Percentiles rank a stretch among this genome's conserved stretches.
Conservation (phyloP, 37 sponge, comb jelly and placozoan species). For the Hexactinellida sp. region DNA sequence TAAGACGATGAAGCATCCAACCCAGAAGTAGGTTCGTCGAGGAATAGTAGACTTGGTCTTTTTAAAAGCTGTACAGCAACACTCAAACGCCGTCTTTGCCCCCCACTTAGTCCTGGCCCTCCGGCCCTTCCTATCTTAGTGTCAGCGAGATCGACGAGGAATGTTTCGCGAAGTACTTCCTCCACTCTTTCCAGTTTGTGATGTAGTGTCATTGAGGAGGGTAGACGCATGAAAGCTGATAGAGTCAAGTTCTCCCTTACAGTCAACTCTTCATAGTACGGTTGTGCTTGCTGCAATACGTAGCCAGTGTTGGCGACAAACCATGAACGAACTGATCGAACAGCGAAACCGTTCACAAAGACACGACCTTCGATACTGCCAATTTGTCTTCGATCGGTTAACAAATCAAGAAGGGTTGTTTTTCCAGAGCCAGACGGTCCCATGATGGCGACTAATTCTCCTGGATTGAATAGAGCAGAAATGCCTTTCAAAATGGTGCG, state of each 20-base stretch:
- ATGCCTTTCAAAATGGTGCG: conserved; percentile 43
- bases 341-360: conserved; percentile 38
- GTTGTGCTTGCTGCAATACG: conserved; percentile 49
- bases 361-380: conserved; percentile 34
- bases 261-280: conserved; percentile 61
- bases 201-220: conserved; percentile 4
- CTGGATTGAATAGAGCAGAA: conserved; percentile 69
- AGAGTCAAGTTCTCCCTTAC: conserved; percentile 61
- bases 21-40: conserved; percentile 80
- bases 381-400: conserved; percentile 42
- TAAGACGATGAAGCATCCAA: conserved; percentile 40
- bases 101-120: conserved; percentile 77
- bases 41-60: conserved; percentile 54
- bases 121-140: conserved; percentile 47
- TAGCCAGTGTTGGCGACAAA: conserved; percentile 56
- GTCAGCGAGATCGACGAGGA: conserved; percentile 52
- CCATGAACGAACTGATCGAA: conserved; percentile 41
- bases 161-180: conserved; percentile 61
- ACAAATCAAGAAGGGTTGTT: conserved; percentile 54
- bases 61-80: conserved; percentile 63
- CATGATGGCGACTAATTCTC: conserved; percentile 68
- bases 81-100: conserved; percentile 57
- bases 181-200: conserved; percentile 63
- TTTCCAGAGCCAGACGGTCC: conserved; percentile 86
- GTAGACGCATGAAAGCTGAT: conserved; percentile 60